Percentiles rank a stretch among this genome's conserved stretches.
phyloP scores from a whole-genome alignment of 2,888 invertebrate species.

The Fabriciana adippe region DNA sequence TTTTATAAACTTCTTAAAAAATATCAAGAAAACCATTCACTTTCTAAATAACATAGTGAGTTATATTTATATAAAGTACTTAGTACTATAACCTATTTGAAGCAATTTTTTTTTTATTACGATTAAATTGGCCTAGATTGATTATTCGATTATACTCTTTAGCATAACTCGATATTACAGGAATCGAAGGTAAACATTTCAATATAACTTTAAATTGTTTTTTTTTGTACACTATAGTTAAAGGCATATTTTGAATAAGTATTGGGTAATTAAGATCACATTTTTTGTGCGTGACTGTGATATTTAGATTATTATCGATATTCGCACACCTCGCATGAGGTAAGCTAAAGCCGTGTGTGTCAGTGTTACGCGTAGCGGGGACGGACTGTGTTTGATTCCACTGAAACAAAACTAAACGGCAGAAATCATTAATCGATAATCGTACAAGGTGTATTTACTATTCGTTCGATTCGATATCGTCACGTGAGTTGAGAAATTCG shows the following conservation, averaged over 20 bases:
- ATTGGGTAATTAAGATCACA: constrained; percentile 58
- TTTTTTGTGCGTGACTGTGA: constrained; percentile 63
- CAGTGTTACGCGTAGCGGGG: constrained; percentile 46
- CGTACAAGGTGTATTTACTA: constrained; percentile 10
- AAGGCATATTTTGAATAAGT: constrained; percentile 55
- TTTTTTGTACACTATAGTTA: constrained; percentile 48
- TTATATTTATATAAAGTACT: constrained; percentile 57
- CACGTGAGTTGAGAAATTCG: background rate
- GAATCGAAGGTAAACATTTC: constrained; percentile 38
- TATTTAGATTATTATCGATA: constrained; percentile 21
- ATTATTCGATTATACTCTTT: constrained; percentile 45
- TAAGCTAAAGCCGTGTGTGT: constrained; percentile 32
- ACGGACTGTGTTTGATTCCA: constrained; percentile 55
- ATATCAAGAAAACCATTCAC: constrained; percentile 68
- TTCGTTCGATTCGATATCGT: background rate
- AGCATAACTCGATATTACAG: constrained; percentile 54
- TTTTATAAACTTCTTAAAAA: constrained; percentile 71
- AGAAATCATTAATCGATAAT: constrained; percentile 26
- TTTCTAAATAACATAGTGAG: constrained; percentile 49
- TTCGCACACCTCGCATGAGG: constrained; percentile 27
- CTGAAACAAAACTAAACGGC: constrained; percentile 27
- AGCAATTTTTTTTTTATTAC: constrained; percentile 61
- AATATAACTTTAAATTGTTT: constrained; percentile 39
- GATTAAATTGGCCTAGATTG: constrained; percentile 52
- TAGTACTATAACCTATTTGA: constrained; percentile 64